These are phyloP conservation scores for Netelia fuscicornis DNA, from an alignment of 2,888 invertebrate genomes.

Conservation along the genomic window DNA sequence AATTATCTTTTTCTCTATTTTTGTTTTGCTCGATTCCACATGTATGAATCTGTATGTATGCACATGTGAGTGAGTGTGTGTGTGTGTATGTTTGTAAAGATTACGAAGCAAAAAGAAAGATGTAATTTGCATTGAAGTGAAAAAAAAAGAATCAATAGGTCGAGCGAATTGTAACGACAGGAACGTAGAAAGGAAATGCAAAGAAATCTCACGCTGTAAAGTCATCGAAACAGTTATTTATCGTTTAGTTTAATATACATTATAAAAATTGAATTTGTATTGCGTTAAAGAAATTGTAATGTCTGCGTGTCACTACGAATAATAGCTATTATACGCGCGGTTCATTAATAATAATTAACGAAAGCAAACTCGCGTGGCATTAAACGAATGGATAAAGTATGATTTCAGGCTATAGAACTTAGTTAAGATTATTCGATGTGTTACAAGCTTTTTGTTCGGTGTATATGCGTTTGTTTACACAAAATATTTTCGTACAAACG, in stretches of 20 bases:
- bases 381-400: conserved; percentile 13
- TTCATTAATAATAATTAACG: conserved; percentile 43
- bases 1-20: background rate
- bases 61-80: background rate
- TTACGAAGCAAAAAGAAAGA: background rate
- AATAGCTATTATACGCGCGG: conserved; percentile 20
- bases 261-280: conserved; percentile 55
- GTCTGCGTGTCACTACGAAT: conserved; percentile 30
- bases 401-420: no score
- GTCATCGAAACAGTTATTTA: conserved; percentile 41
- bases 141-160: background rate
- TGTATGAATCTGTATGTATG: no score
- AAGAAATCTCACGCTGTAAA: conserved; percentile 28
- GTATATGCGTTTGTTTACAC: conserved; percentile 30
- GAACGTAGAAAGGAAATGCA: background rate
- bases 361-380: conserved; percentile 41
- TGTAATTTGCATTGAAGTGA: background rate
- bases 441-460: conserved; percentile 1
- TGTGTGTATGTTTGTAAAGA: background rate
- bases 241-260: conserved; percentile 35
- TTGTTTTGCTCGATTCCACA: no score
- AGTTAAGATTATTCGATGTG: background rate
- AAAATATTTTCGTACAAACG: conserved; percentile 35
- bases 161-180: no score
- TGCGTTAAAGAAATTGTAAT: conserved; percentile 27